Conservation (phyloP, 2,113 vertebrate species). For the Nibea coibor region DNA sequence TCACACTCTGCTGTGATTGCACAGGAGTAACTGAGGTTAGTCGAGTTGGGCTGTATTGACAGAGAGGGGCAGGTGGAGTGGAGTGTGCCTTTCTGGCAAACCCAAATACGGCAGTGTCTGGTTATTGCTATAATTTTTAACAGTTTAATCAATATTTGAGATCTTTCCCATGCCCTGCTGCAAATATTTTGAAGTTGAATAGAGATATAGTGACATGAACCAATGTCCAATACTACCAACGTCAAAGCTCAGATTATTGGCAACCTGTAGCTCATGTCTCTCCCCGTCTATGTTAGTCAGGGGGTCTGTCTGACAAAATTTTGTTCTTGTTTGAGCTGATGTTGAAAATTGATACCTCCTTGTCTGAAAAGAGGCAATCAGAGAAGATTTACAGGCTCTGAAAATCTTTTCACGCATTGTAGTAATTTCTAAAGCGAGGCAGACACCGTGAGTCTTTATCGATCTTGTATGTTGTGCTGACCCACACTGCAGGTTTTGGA, state of each 20-base stretch:
- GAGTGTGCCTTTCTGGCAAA: neutral
- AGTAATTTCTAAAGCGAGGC: neutral
- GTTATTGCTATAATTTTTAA: slow-evolving; percentile 10
- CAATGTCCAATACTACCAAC: neutral
- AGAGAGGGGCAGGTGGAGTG: neutral
- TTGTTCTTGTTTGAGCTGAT: neutral
- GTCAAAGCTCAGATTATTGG: neutral
- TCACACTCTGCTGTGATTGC: neutral
- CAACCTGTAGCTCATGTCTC: neutral
- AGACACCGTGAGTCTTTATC: too few species aligned
- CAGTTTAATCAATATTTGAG: slow-evolving; percentile 8
- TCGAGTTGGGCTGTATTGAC: slow-evolving; percentile 1
- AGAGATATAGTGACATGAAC: neutral
- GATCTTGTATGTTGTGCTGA: neutral
- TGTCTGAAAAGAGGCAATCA: neutral
- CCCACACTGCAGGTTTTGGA: neutral
- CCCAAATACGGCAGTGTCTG: neutral
- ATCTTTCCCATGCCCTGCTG: slow-evolving; percentile 4
- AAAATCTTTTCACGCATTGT: neutral
- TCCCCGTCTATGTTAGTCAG: too few species aligned
- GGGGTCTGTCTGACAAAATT: neutral
- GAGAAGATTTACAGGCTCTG: neutral
- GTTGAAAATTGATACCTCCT: neutral
- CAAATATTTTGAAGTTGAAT: slow-evolving; percentile 18
- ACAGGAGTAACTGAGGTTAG: neutral